These are phyloP conservation scores for Drosophila bunnanda DNA, from an alignment of 2,888 invertebrate genomes.

Conservation along the genomic window DNA sequence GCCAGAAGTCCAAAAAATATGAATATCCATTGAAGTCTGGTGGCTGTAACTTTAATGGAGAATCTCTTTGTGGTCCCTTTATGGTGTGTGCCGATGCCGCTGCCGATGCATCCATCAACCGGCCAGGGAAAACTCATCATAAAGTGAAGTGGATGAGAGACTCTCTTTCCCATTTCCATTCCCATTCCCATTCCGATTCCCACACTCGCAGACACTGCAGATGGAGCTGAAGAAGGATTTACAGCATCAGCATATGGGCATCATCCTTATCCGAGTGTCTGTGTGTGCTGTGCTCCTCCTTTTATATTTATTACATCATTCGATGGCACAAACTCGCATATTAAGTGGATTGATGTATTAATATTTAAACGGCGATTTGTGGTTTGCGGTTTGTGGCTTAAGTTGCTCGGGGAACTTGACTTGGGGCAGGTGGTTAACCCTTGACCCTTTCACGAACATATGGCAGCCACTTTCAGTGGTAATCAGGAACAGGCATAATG, in stretches of 20 bases:
- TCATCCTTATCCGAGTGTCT: slow-evolving; percentile 47
- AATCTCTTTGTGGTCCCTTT: slow-evolving; percentile 30
- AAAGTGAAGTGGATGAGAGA: slow-evolving; percentile 32
- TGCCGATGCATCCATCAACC: slow-evolving; percentile 26
- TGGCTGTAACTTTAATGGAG: slow-evolving; percentile 40
- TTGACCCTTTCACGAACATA: slow-evolving; percentile 67
- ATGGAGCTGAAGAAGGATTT: slow-evolving; percentile 43
- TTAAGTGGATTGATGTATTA: slow-evolving; percentile 84
- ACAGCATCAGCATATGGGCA: slow-evolving; percentile 56
- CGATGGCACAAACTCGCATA: slow-evolving; percentile 78
- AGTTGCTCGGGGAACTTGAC: slow-evolving; percentile 43
- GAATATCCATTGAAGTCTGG: slow-evolving; percentile 37
- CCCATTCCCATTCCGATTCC: neutral
- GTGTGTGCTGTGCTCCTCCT: slow-evolving; percentile 38
- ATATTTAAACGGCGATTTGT: slow-evolving; percentile 84
- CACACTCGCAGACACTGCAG: slow-evolving; percentile 8
- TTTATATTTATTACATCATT: slow-evolving; percentile 78
- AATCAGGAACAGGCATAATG: slow-evolving; percentile 58
- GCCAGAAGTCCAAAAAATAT: slow-evolving; percentile 24
- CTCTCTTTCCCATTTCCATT: slow-evolving; percentile 10
- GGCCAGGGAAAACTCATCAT: slow-evolving; percentile 36
- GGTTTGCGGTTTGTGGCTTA: slow-evolving; percentile 54
- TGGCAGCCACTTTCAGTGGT: slow-evolving; percentile 31
- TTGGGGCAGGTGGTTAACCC: slow-evolving; percentile 47
- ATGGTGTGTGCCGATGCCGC: slow-evolving; percentile 10